Conservation (phyloP, 1,140 invertebrate species). For the Antheraea pernyi region DNA sequence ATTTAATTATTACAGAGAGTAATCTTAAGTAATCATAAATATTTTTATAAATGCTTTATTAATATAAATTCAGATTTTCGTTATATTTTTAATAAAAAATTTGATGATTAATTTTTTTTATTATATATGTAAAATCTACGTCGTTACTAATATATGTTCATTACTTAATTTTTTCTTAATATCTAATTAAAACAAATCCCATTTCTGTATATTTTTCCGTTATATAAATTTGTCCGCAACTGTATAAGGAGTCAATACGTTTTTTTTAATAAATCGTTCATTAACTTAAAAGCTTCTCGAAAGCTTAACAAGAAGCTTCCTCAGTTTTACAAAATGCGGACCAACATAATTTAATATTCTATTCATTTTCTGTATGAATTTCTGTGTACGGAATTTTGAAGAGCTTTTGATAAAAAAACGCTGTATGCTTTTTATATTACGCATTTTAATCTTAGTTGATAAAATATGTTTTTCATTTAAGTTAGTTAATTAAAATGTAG, state of each 20-base stretch:
- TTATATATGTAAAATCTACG: too few relatives aligned
- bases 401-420: slow-evolving; percentile 43
- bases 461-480: background rate
- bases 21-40: too few relatives aligned
- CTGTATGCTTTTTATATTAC: slow-evolving; percentile 13
- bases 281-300: slow-evolving; percentile 78
- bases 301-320: slow-evolving; percentile 74
- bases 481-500: too few relatives aligned
- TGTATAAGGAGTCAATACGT: slow-evolving; percentile 67
- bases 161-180: background rate
- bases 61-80: too few relatives aligned
- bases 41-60: too few relatives aligned
- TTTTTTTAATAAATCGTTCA: slow-evolving; percentile 73
- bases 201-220: slow-evolving; percentile 13
- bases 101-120: too few relatives aligned
- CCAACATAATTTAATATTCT: slow-evolving; percentile 77
- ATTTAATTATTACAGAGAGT: too few relatives aligned
- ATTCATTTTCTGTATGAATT: slow-evolving; percentile 73
- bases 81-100: too few relatives aligned
- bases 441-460: background rate
- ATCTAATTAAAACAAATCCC: background rate
- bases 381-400: slow-evolving; percentile 59
- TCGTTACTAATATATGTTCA: background rate
- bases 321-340: slow-evolving; percentile 73
- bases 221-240: slow-evolving; percentile 31